Percentiles rank a stretch among this genome's conserved stretches.
These are phyloP conservation scores for Heliothis virescens DNA, from an alignment of 1,140 invertebrate species.

Conservation along the genomic window DNA sequence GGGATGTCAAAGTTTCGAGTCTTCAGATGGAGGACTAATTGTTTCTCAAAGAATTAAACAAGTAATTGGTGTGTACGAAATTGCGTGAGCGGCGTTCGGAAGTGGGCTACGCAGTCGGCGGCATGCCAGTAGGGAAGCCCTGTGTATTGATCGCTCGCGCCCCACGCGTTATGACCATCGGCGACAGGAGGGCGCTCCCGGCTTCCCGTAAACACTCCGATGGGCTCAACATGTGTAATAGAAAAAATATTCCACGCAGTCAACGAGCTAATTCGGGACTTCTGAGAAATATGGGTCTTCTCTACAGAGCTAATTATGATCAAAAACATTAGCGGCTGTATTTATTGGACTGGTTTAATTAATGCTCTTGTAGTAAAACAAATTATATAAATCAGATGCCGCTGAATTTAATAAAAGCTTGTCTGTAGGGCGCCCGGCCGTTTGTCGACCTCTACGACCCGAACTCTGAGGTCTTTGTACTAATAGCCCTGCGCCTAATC, in stretches of 20 bases:
- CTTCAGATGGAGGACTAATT: conserved; percentile 41
- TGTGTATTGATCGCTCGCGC: conserved; percentile 77
- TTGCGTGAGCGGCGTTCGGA: conserved; percentile 60
- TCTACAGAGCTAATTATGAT: neutral
- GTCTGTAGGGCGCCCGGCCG: conserved; percentile 31
- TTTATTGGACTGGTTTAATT: neutral
- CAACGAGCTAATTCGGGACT: conserved; percentile 41
- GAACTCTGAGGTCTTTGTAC: conserved; percentile 47
- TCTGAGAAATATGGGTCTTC: neutral
- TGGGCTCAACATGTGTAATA: conserved; percentile 63
- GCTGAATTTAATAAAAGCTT: conserved; percentile 34
- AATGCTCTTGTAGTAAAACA: conserved; percentile 1
- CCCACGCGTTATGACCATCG: conserved; percentile 76
- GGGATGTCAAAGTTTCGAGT: conserved; percentile 42
- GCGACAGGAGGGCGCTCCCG: conserved; percentile 76
- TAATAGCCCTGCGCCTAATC: conserved; percentile 48
- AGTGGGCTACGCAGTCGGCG: conserved; percentile 59
- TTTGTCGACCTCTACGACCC: conserved; percentile 47
- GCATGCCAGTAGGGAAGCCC: conserved; percentile 71
- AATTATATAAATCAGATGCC: neutral
- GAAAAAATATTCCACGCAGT: conserved; percentile 38
- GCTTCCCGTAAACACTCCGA: conserved; percentile 67
- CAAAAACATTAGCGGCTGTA: neutral
- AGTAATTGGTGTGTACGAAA: conserved; percentile 54
- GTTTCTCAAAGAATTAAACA: conserved; percentile 40